Base-by-base conservation (phyloP, 1,140 invertebrate genomes). In the Arion vulgaris region DNA sequence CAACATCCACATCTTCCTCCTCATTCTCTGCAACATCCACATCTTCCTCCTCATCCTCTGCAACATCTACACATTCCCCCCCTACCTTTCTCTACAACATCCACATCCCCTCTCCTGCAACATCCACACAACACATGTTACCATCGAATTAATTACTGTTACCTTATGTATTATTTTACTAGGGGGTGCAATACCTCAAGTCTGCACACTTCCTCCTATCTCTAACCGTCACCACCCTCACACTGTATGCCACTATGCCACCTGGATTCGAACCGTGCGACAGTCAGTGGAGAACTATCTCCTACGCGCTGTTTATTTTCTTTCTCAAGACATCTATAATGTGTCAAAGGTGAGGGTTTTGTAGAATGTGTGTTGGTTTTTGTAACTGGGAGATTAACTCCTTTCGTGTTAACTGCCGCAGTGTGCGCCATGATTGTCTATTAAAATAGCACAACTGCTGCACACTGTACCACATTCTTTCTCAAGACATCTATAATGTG, bases 211-310 rank as follows among this genome's bases (percentile, higher is more conserved):
- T 66, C 5, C 2, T 66, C 11, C 28, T 34, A 0, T 34, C n/a
- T 7, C 0, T 23, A 7, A 23, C 32, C 4, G 17, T 66, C 7
- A 15, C 2, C 9, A 7, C 26, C 32, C 76, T 78, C 15, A 39
- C 32, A 5, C 9, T 78, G 34, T 39, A 28, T 28, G 53, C 34
- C 23, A 57, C 39, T 26, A 11, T 32, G 23, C 76, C 62, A 26
- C 36, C 36, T 9, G 76, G 76, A 1, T 66, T 39, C 19, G 76
- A 38, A 36, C 76, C 76, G 17, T 78, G 76, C 28, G 76, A 78
- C 34, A 2, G 0, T 7, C 32, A 78, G 32, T 78, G 76, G 76
- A 36, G 57, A 34, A 32, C 34, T 4, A 11, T 78, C 17, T n/a
- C 76, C 13, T 62, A 62, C 57, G 51, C 32, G 1, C 26, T 45